Base-by-base conservation (phyloP, 2,888 invertebrate species). In the Machimus rusticus region DNA sequence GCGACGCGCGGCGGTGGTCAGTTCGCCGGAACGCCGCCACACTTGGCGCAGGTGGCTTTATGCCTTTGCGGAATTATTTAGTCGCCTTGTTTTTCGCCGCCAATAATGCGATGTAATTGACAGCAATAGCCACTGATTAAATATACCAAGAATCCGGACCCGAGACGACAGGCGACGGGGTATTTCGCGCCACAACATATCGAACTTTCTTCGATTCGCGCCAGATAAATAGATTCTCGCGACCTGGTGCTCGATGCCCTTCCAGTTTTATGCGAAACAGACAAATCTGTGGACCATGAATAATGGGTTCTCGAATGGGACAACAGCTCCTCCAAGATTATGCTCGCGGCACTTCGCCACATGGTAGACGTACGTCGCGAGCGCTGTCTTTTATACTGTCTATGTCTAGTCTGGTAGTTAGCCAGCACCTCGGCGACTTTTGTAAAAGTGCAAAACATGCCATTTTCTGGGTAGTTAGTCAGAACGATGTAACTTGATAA, bases 71-170 rank as follows among this genome's bases (percentile, higher is more conserved):
- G 79, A 79, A 79, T 46, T 46, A 51, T 14, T 79, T 46, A 28
- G 79, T 79, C 79, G 79, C 51, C 51, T 46, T 79, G 46, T 51
- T 51, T 51, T 51, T 79, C 51, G 28, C 66, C 66, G 66, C 66
- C 66, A 66, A 57, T 66, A 66, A n/a, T n/a, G 51, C 43, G 14
- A n/a, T 46, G 51, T 51, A 79, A 79, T 79, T 79, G 79, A 79
- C 43, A 79, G n/a, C 79, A 79, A 79, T 79, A 79, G 79, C 79
- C 46, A 46, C 16, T 79, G 79, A 79, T 51, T 79, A 79, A 79
- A 46, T 31, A 31, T 39, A 79, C 51, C 31, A 79, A n/a, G 79
- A 79, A 79, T 79, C 79, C 76, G 66, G 34, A 76, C 5, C 51
- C 16, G 1, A 51, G 51, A n/a, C 51, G n/a, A 5, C 51, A 76